phyloP scores from a whole-genome alignment of 2,113 vertebrate genomes.

The Hydropotes inermis region DNA sequence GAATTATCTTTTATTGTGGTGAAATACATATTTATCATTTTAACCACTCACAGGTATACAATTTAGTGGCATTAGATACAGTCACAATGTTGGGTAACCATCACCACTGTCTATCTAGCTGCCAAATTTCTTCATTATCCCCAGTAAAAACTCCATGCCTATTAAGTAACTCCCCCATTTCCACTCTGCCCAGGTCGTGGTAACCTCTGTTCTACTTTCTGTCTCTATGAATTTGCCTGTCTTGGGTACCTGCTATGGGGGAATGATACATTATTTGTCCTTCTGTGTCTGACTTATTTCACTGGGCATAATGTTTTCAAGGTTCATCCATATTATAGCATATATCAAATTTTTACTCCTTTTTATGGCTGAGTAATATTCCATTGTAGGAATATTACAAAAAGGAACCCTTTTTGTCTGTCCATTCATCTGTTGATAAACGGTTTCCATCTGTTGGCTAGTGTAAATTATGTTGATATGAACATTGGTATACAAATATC shows the following conservation, averaged over 20 bases:
- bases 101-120: background rate
- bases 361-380: background rate
- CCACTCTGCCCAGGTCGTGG: background rate
- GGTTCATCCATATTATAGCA: background rate
- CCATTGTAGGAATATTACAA: background rate
- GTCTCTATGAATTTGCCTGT: background rate
- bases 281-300: background rate
- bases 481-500: background rate
- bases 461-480: background rate
- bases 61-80: background rate
- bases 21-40: conserved; percentile 15
- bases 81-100: background rate
- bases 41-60: background rate
- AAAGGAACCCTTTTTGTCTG: background rate
- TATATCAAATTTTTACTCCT: background rate
- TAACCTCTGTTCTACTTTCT: background rate
- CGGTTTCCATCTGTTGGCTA: background rate
- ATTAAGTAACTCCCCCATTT: background rate
- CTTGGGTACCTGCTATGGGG: background rate
- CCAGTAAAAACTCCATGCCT: background rate
- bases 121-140: background rate
- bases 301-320: conserved; percentile 15
- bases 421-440: background rate
- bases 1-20: background rate
- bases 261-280: background rate